Conservation (phyloP, 2,888 invertebrate genomes). For the Nyleta sp. region DNA sequence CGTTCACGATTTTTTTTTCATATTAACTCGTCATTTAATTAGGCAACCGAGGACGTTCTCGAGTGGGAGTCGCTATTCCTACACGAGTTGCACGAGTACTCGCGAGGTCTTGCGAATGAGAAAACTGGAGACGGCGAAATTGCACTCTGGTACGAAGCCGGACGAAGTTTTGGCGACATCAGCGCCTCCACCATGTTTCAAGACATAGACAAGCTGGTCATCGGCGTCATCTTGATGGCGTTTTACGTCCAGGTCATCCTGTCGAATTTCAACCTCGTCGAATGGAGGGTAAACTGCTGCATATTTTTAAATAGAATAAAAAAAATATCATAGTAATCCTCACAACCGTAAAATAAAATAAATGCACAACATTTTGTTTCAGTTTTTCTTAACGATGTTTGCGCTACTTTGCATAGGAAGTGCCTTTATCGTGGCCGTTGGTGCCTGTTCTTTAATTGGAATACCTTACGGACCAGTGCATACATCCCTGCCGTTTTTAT, state of each 20-base stretch:
- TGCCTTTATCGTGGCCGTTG: conserved; percentile 88
- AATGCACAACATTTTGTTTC: too few species aligned
- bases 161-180: conserved; percentile 88
- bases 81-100: conserved; percentile 69
- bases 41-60: conserved; percentile 77
- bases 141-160: conserved; percentile 76
- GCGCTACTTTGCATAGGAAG: conserved; percentile 89
- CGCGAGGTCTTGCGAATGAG: conserved; percentile 61
- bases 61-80: conserved; percentile 77
- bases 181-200: conserved; percentile 88
- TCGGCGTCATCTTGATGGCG: conserved; percentile 89
- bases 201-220: conserved; percentile 87
- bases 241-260: conserved; percentile 89
- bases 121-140: conserved; percentile 39
- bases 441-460: conserved; percentile 88
- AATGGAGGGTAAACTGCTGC: conserved; percentile 86
- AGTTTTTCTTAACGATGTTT: conserved; percentile 86
- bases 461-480: conserved; percentile 92
- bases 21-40: too few species aligned
- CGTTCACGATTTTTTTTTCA: too few species aligned
- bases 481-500: conserved; percentile 90
- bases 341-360: too few species aligned
- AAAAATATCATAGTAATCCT: too few species aligned
- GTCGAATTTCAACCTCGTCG: conserved; percentile 89
- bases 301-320: conserved; percentile 20